A percentile compares a stretch with the other conserved stretches of the same genome.
These are phyloP conservation scores for Phycodurus eques DNA, from an alignment of 2,113 vertebrate genomes.

Conservation along the genomic window DNA sequence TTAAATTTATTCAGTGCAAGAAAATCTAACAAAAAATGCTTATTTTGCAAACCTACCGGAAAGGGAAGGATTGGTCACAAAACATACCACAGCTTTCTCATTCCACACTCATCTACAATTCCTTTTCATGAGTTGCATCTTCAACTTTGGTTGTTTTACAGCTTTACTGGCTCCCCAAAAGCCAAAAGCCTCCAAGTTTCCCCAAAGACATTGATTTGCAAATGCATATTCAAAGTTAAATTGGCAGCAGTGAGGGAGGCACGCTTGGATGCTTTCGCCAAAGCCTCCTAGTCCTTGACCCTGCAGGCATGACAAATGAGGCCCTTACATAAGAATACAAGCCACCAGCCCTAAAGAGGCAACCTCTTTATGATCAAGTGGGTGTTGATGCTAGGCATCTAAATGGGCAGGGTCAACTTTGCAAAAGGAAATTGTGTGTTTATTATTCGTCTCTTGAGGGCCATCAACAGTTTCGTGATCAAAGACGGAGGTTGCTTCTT, in stretches of 20 bases:
- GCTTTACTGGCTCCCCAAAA: conserved; percentile 26
- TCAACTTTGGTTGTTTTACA: conserved; percentile 64
- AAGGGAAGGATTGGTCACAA: conserved; percentile 14
- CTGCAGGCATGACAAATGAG: conserved; percentile 60
- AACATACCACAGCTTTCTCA: conserved; percentile 37
- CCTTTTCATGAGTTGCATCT: conserved; percentile 33
- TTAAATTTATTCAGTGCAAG: not conserved
- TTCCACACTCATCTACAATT: conserved; percentile 60
- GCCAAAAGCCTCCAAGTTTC: not conserved
- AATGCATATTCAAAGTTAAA: conserved; percentile 73
- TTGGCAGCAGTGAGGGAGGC: conserved; percentile 40
- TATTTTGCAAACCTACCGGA: not conserved
- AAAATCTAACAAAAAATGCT: not conserved
- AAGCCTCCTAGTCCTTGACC: conserved; percentile 59
- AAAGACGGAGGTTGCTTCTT: conserved; percentile 14
- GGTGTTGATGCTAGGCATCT: conserved; percentile 44
- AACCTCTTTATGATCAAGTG: conserved; percentile 50
- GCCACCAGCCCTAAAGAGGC: conserved; percentile 56
- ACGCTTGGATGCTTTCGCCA: conserved; percentile 41
- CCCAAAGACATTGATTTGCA: conserved; percentile 72
- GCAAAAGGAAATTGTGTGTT: conserved; percentile 61
- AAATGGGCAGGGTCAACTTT: conserved; percentile 53
- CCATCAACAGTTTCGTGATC: conserved; percentile 13
- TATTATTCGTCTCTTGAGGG: conserved; percentile 36
- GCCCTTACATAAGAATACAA: conserved; percentile 70